These are phyloP conservation scores for Trematomus bernacchii DNA, from an alignment of 2,797 vertebrate genomes.

Conservation along the genomic window DNA sequence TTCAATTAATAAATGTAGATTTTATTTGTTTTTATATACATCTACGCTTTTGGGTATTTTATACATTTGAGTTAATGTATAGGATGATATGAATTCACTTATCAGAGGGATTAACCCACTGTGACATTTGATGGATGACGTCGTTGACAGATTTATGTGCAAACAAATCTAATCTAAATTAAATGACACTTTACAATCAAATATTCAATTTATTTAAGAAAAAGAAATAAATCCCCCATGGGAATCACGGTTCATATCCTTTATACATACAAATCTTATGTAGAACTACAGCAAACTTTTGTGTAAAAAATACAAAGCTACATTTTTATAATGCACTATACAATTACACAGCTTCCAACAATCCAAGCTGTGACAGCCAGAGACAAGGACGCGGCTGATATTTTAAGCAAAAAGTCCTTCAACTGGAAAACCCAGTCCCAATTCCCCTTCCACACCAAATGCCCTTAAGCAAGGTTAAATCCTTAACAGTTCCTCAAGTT, in stretches of 20 bases:
- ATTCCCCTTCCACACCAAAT: neutral
- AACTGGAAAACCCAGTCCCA: conserved; percentile 22
- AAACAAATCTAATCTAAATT: conserved; percentile 14
- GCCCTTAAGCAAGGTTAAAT: neutral
- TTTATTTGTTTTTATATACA: too few species aligned
- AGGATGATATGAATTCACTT: too few species aligned
- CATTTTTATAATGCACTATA: conserved; percentile 63
- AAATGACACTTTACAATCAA: conserved; percentile 41
- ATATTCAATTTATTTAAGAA: conserved; percentile 69
- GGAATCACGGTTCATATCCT: conserved; percentile 54
- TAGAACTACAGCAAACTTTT: conserved; percentile 71
- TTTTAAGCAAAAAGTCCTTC: conserved; percentile 27
- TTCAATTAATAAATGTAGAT: too few species aligned
- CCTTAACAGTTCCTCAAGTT: conserved; percentile 1
- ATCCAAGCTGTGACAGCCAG: conserved; percentile 19
- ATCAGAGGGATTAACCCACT: too few species aligned
- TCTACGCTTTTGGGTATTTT: too few species aligned
- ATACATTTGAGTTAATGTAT: too few species aligned
- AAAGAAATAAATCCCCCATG: conserved; percentile 56
- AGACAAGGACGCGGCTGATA: neutral
- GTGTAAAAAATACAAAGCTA: conserved; percentile 79
- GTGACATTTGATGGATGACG: too few species aligned
- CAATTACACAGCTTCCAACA: conserved; percentile 56
- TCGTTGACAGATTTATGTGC: too few species aligned
- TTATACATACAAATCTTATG: conserved; percentile 75